Evolutionary conservation across 2,888 invertebrate genomes (phyloP).

Genomic region (Abrostola tripartita): DNA sequence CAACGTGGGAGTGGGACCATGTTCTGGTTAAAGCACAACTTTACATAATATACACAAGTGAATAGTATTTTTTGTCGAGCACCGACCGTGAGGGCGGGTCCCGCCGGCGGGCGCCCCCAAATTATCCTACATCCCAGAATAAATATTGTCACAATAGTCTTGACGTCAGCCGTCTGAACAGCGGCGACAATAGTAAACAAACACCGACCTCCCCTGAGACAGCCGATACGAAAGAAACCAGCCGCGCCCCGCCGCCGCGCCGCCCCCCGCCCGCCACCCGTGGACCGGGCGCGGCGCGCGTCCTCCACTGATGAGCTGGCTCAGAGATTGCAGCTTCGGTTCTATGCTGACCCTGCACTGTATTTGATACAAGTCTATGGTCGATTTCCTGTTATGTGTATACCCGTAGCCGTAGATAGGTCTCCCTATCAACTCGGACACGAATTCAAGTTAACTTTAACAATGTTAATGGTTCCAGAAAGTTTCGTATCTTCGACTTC

Average conservation of each 20-base stretch:
- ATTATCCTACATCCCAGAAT: constrained; percentile 54
- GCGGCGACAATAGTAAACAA: constrained; percentile 51
- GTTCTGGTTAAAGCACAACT: no score
- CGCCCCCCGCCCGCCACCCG: constrained; percentile 24
- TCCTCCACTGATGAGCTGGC: constrained; percentile 24
- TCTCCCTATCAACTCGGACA: constrained; percentile 73
- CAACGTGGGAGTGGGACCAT: no score
- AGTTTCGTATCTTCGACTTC: constrained; percentile 35
- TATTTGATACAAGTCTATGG: constrained; percentile 1
- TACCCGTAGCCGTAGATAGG: no score
- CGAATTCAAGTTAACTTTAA: constrained; percentile 72
- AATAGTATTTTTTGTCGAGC: not conserved
- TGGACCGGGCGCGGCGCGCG: not conserved
- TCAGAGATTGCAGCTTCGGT: not conserved
- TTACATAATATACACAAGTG: no score
- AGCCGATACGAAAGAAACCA: constrained; percentile 61
- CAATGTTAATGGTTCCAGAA: constrained; percentile 49
- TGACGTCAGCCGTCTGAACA: constrained; percentile 47
- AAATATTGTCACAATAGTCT: constrained; percentile 64
- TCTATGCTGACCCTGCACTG: constrained; percentile 11
- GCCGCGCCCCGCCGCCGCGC: constrained; percentile 20
- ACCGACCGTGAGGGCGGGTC: not conserved
- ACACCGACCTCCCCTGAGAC: constrained; percentile 70
- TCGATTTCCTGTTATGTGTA: constrained; percentile 40
- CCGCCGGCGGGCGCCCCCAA: constrained; percentile 27